Conservation (phyloP, 1,140 invertebrate genomes). For the Neodiprion fabricii region DNA sequence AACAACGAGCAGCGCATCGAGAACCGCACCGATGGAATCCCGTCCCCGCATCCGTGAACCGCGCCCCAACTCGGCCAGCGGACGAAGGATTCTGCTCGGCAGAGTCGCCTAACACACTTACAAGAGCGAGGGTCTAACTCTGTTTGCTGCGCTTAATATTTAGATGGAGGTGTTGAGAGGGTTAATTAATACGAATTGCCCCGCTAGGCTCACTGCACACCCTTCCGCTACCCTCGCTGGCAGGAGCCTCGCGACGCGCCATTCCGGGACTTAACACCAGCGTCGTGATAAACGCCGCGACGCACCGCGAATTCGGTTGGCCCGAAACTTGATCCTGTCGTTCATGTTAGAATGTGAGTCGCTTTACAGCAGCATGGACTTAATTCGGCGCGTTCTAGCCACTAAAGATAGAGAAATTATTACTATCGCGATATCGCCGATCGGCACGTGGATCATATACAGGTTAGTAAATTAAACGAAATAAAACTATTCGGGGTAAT, state of each 20-base stretch:
- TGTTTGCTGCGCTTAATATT: conserved; percentile 38
- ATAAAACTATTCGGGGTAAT: background rate
- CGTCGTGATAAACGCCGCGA: background rate
- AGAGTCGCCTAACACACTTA: conserved; percentile 12
- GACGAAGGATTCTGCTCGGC: conserved; percentile 8
- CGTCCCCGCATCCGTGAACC: too few relatives aligned
- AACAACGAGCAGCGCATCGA: conserved; percentile 41
- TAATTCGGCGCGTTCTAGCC: background rate
- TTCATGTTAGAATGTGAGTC: too few relatives aligned
- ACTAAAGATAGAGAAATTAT: conserved; percentile 1
- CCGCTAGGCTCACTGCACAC: conserved; percentile 24
- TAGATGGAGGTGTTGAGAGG: conserved; percentile 37
- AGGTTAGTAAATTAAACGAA: background rate
- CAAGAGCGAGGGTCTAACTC: conserved; percentile 10
- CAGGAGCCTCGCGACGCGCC: conserved; percentile 27
- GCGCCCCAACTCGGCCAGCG: background rate
- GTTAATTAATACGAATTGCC: conserved; percentile 55
- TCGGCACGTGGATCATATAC: background rate
- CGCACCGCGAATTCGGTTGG: background rate
- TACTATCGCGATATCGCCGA: background rate
- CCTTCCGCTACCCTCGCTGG: conserved; percentile 29
- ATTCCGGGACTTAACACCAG: conserved; percentile 23
- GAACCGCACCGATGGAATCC: background rate
- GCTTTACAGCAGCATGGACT: background rate
- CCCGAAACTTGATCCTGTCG: background rate